A percentile compares a stretch with the other conserved stretches of the same genome.
Conservation (phyloP, 2,113 vertebrate genomes). For the Haliaeetus leucogaster region DNA sequence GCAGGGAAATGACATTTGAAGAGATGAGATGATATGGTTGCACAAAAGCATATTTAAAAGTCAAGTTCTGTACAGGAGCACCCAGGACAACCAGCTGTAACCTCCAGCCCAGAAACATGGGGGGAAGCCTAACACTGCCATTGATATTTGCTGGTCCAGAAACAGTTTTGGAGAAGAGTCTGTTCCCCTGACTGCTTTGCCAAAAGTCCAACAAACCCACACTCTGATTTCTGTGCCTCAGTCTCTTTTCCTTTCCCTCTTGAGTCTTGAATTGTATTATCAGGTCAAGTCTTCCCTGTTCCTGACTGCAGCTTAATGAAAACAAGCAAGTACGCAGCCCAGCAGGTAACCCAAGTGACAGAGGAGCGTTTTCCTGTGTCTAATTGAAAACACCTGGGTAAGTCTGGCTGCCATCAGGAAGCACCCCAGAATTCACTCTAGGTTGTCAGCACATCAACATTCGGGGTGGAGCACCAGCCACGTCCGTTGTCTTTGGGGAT, state of each 20-base stretch:
- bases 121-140: not conserved
- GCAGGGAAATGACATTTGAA: not conserved
- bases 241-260: not conserved
- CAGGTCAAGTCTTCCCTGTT: not conserved
- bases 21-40: not conserved
- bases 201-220: not conserved
- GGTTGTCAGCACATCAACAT: too few species aligned
- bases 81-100: not conserved
- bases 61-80: not conserved
- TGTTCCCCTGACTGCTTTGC: not conserved
- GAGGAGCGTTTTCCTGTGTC: not conserved
- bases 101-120: not conserved
- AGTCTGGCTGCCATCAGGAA: too few species aligned
- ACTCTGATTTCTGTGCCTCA: not conserved
- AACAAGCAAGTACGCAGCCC: not conserved
- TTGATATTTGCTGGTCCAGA: not conserved
- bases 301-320: not conserved
- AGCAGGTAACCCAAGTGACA: not conserved
- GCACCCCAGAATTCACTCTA: too few species aligned
- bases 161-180: not conserved
- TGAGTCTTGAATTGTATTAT: not conserved
- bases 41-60: not conserved
- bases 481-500: too few species aligned
- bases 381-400: too few species aligned
- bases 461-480: too few species aligned